Evolutionary conservation across 2,113 vertebrate species (phyloP).

Genomic region (Fregetta grallaria): DNA sequence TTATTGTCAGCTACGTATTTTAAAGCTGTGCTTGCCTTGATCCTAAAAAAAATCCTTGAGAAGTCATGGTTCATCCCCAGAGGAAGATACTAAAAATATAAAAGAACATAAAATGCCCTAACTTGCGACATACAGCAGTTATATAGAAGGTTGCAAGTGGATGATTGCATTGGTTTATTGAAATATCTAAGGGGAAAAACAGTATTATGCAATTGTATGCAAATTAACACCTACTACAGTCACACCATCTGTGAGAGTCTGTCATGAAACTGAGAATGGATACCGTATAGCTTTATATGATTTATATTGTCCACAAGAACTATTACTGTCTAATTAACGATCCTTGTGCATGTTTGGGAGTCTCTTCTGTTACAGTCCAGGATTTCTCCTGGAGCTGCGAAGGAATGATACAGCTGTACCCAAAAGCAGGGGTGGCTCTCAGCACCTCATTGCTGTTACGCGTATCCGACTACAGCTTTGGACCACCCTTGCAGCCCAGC

Average conservation of each 20-base stretch:
- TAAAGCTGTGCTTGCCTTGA: background rate
- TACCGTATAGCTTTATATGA: background rate
- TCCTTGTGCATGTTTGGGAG: background rate
- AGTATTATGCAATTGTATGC: background rate
- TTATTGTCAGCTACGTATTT: background rate
- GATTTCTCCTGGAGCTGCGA: background rate
- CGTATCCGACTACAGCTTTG: background rate
- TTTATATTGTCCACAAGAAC: background rate
- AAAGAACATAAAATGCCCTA: background rate
- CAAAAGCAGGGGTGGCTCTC: background rate
- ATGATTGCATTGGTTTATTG: background rate
- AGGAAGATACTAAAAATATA: background rate
- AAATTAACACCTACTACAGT: background rate
- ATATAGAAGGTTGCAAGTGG: background rate
- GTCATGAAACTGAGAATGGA: background rate
- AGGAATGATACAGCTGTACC: conserved; percentile 16
- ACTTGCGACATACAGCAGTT: background rate
- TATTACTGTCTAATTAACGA: background rate
- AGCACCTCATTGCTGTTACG: conserved; percentile 22
- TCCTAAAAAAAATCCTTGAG: background rate
- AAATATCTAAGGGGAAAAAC: background rate
- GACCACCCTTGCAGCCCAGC: conserved; percentile 33
- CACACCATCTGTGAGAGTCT: background rate
- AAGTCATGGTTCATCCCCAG: background rate
- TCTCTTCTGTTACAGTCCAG: background rate